phyloP scores from a whole-genome alignment of 2,797 vertebrate genomes.

The Coendou prehensilis region DNA sequence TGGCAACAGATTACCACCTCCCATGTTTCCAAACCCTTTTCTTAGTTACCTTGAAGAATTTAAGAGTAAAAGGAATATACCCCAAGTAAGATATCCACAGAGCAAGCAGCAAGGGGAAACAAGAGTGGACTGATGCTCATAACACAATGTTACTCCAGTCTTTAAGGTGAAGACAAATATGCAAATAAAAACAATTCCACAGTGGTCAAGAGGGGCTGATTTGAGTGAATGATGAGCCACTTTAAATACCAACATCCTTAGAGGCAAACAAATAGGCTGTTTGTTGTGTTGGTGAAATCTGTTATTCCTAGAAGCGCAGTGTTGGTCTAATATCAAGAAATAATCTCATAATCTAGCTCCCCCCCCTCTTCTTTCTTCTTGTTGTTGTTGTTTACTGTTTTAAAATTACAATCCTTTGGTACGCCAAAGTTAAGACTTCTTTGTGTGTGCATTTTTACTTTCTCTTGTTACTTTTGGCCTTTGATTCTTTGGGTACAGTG shows the following conservation, averaged over 20 bases:
- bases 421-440: not conserved
- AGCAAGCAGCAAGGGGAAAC: not conserved
- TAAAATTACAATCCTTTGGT: not conserved
- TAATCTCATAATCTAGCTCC: not conserved
- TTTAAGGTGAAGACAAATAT: slow-evolving; percentile 6
- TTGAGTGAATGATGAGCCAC: not conserved
- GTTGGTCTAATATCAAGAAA: slow-evolving; percentile 13
- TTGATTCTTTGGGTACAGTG: slow-evolving; percentile 11
- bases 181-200: not conserved
- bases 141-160: not conserved
- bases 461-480: slow-evolving; percentile 29
- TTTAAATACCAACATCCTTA: not conserved
- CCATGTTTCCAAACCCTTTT: not conserved
- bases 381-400: not conserved
- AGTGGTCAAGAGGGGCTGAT: not conserved
- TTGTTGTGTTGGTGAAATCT: not conserved
- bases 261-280: not conserved
- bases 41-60: not conserved
- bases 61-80: slow-evolving; percentile 3
- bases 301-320: not conserved
- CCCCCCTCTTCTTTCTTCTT: not conserved
- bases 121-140: not conserved
- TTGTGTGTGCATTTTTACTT: slow-evolving; percentile 13
- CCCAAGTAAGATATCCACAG: not conserved
- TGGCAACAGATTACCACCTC: not conserved